A percentile compares a stretch with the other conserved stretches of the same genome.
These are phyloP conservation scores for Tetramorium parvispinum DNA, from an alignment of 1,140 invertebrate genomes.

Conservation along the genomic window DNA sequence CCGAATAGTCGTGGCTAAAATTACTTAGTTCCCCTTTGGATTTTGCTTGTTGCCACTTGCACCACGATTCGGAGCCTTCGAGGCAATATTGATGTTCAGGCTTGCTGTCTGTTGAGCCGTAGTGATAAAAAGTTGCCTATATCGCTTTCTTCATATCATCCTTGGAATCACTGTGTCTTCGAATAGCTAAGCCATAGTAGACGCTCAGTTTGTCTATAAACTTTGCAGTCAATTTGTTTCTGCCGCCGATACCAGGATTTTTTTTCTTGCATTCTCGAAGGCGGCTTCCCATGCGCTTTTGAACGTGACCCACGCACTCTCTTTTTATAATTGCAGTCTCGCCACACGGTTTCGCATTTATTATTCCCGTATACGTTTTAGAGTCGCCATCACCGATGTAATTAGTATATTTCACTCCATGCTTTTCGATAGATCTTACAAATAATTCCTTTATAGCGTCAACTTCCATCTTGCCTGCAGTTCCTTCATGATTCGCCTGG, in stretches of 20 bases:
- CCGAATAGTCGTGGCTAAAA: neutral
- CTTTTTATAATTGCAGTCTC: slow-evolving; percentile 1
- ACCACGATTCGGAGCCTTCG: slow-evolving; percentile 5
- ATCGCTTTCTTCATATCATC: slow-evolving; percentile 14
- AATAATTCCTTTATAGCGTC: slow-evolving; percentile 62
- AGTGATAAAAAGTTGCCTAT: neutral
- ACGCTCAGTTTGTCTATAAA: neutral
- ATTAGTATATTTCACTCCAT: slow-evolving; percentile 18
- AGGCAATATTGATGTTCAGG: neutral
- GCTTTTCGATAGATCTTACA: slow-evolving; percentile 34
- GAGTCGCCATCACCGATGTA: slow-evolving; percentile 10
- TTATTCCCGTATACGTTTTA: slow-evolving; percentile 6
- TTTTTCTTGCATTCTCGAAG: slow-evolving; percentile 13
- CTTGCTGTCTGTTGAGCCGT: neutral
- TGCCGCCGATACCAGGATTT: neutral
- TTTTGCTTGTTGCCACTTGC: slow-evolving; percentile 12
- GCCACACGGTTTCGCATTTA: slow-evolving; percentile 12
- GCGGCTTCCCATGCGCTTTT: slow-evolving; percentile 15
- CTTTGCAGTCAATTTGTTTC: slow-evolving; percentile 29
- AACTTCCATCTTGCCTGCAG: slow-evolving; percentile 67
- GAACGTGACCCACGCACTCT: slow-evolving; percentile 19
- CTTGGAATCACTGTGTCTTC: neutral
- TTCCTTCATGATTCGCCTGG: slow-evolving; percentile 52
- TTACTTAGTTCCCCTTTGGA: neutral
- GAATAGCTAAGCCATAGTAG: slow-evolving; percentile 8